Evolutionary conservation across 2,888 invertebrate genomes (phyloP).

Genomic region (Encarsia formosa): DNA sequence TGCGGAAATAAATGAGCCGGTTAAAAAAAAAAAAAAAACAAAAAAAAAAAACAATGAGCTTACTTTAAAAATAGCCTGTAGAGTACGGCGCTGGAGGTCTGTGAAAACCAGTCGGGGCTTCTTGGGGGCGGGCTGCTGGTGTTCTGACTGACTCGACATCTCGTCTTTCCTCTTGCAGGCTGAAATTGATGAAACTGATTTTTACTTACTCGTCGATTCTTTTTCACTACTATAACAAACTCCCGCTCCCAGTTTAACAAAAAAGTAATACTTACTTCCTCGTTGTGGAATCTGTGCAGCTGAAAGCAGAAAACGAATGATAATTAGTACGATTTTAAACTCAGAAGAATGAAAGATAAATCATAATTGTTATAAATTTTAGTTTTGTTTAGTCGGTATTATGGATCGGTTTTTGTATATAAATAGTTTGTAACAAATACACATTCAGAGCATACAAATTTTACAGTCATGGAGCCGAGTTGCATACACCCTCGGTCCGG

Average conservation of each 20-base stretch:
- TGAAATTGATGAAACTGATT: slow-evolving; percentile 49
- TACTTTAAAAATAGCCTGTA: slow-evolving; percentile 99
- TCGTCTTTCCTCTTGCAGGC: slow-evolving; percentile 98
- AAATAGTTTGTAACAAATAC: slow-evolving; percentile 37
- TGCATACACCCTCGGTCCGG: too few species aligned
- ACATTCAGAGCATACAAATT: slow-evolving; percentile 47
- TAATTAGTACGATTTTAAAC: slow-evolving; percentile 33
- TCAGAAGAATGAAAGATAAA: not conserved
- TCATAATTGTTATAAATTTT: not conserved
- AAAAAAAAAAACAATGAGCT: slow-evolving; percentile 26
- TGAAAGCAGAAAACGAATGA: slow-evolving; percentile 60
- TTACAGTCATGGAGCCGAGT: slow-evolving; percentile 46
- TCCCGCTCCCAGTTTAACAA: not conserved
- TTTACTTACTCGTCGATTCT: slow-evolving; percentile 24
- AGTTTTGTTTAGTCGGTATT: not conserved
- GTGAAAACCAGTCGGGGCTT: slow-evolving; percentile 99
- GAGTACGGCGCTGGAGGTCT: slow-evolving; percentile 98
- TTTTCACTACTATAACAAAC: not conserved
- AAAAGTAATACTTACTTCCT: slow-evolving; percentile 70
- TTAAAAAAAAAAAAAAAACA: not conserved
- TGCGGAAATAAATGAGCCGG: not conserved
- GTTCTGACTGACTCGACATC: slow-evolving; percentile 69
- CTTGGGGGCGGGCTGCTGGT: slow-evolving; percentile 87
- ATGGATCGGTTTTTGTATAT: too few species aligned
- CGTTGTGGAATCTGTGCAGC: slow-evolving; percentile 86